A percentile compares a stretch with the other conserved stretches of the same genome.
Conservation (phyloP, 1,140 invertebrate genomes). For the Drosophila nasuta region DNA sequence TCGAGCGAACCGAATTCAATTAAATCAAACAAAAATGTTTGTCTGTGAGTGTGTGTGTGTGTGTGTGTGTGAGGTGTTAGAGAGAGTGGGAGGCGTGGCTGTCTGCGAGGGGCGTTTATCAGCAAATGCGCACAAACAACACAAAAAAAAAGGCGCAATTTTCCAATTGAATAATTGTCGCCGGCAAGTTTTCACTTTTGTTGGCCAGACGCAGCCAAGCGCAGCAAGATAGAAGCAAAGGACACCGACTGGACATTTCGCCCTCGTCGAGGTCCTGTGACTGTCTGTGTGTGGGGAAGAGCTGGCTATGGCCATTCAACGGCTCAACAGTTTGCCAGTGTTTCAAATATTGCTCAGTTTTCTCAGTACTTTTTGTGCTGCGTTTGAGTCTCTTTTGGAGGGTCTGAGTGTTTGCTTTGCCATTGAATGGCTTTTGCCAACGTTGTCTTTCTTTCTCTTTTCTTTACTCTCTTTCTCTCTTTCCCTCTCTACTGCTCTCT, state of each 20-base stretch:
- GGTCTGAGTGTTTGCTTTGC: constrained; percentile 53
- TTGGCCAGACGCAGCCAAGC: constrained; percentile 59
- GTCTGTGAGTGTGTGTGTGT: constrained; percentile 15
- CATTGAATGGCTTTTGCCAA: constrained; percentile 57
- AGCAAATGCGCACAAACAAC: constrained; percentile 12
- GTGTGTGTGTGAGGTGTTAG: constrained; percentile 51
- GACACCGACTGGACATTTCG: constrained; percentile 1
- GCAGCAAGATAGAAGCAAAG: constrained; percentile 24
- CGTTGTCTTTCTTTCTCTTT: constrained; percentile 34
- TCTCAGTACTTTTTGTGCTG: neutral
- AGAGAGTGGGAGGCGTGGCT: constrained; percentile 19
- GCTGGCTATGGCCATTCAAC: constrained; percentile 65
- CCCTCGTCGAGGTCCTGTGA: no score
- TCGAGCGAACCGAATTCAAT: constrained; percentile 63
- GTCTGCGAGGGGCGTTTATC: constrained; percentile 36
- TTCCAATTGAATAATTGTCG: constrained; percentile 83
- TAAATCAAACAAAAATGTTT: constrained; percentile 66
- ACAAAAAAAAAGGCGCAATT: constrained; percentile 68
- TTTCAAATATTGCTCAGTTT: constrained; percentile 50
- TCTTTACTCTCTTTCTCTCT: neutral
- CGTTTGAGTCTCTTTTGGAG: constrained; percentile 33
- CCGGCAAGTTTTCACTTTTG: constrained; percentile 80
- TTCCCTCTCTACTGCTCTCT: neutral
- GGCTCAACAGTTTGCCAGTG: constrained; percentile 80
- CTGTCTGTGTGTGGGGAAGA: no score